Evolutionary conservation across 2,888 invertebrate genomes (phyloP).

Genomic region (Athrips mouffetella): DNA sequence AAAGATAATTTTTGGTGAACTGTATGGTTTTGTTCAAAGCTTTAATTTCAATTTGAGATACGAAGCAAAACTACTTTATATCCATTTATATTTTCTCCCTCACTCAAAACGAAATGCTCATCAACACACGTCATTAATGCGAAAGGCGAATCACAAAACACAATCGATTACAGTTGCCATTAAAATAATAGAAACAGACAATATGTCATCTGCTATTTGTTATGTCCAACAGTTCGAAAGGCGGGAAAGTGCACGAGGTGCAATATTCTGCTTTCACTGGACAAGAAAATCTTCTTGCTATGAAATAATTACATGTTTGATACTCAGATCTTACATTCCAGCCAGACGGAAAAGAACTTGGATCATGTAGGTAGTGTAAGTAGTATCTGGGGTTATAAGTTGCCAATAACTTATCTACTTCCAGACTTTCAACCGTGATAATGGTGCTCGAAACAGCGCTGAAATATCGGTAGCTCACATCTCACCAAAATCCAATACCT

Average conservation of each 20-base stretch:
- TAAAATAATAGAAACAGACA: conserved; percentile 7
- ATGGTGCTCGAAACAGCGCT: no score
- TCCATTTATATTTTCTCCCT: neutral
- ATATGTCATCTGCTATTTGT: conserved; percentile 14
- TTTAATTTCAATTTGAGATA: no score
- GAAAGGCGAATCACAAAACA: neutral
- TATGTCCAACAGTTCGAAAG: conserved; percentile 21
- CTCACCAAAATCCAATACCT: no score
- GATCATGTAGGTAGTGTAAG: no score
- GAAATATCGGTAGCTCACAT: no score
- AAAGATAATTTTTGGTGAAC: no score
- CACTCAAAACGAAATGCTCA: neutral
- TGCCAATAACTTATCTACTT: no score
- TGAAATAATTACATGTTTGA: conserved; percentile 31
- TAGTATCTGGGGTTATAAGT: no score
- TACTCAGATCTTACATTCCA: conserved; percentile 11
- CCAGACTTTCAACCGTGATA: no score
- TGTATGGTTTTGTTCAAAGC: no score
- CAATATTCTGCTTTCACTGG: conserved; percentile 35
- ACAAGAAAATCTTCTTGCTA: conserved; percentile 36
- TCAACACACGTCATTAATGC: no score
- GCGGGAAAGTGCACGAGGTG: conserved; percentile 32
- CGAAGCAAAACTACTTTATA: no score
- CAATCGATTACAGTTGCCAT: neutral
- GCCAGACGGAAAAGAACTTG: conserved; percentile 1